Evolutionary conservation across 1,140 invertebrate species (phyloP), one percentile per base, ranked within the genome.

Genomic region (Theocolax elegans): DNA sequence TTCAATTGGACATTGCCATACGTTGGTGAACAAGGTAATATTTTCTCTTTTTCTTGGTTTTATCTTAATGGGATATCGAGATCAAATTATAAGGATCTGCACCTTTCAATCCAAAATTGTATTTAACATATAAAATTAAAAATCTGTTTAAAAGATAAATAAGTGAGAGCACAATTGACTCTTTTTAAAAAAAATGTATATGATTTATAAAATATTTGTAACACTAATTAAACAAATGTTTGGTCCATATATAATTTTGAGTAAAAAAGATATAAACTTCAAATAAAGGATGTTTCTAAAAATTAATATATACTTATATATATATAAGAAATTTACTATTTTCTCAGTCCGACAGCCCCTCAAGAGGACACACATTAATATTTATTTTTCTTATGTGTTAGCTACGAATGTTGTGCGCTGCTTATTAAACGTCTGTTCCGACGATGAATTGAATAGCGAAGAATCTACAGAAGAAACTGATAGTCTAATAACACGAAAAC

Each of bases 1-100:
- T 99, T 99, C 88, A 99, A 97, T 75, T 99, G 98, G 98, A 99
- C 97, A 77, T 87, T 99, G 85, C 98, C 98, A 76, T 99, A 99
- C 89, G 97, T 99, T 68, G 98, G 97, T 76, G 98, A 99, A 87
- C 99, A 99, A 90, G 93, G 93, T 94, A 83, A 51, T n/a, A n/a
- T n/a, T n/a, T n/a, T n/a, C n/a, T n/a, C n/a, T n/a, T n/a, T n/a
- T n/a, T n/a, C n/a, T n/a, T n/a, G n/a, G n/a, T n/a, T n/a, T n/a
- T n/a, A n/a, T n/a, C n/a, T n/a, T n/a, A n/a, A n/a, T n/a, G n/a
- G n/a, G n/a, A n/a, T n/a, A n/a, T n/a, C n/a, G n/a, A n/a, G n/a
- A n/a, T n/a, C n/a, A n/a, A n/a, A n/a, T n/a, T n/a, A n/a, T n/a
- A n/a, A n/a, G n/a, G n/a, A n/a, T n/a, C n/a, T n/a, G n/a, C n/a